Conservation (phyloP, 2,888 invertebrate genomes). For the Strigamia crassipes region DNA sequence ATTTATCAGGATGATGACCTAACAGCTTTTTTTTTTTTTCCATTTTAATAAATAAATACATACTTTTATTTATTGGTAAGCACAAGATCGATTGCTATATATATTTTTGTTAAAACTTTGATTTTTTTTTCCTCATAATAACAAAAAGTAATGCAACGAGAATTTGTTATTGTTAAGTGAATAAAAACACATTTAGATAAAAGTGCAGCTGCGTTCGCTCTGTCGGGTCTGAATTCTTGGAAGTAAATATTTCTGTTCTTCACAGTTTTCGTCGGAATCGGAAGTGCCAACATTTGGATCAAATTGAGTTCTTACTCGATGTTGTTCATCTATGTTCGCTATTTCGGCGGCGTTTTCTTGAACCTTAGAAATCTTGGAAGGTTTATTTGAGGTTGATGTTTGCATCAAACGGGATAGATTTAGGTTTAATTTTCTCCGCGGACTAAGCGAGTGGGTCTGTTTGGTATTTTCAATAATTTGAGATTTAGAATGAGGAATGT, state of each 20-base stretch:
- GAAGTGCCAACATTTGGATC: not conserved
- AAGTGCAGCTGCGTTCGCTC: conserved; percentile 22
- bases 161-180: not conserved
- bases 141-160: not conserved
- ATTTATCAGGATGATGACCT: not conserved
- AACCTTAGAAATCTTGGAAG: not conserved
- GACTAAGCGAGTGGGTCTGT: not conserved
- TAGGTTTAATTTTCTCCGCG: conserved; percentile 22
- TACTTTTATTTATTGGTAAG: no score
- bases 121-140: not conserved
- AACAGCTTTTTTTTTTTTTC: not conserved
- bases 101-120: no score
- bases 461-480: not conserved
- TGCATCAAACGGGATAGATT: conserved; percentile 19
- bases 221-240: conserved; percentile 4
- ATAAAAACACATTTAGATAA: not conserved
- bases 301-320: not conserved
- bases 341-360: not conserved
- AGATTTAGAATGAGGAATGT: not conserved
- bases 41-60: no score
- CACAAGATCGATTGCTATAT: no score
- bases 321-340: not conserved
- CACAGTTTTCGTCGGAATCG: conserved; percentile 4
- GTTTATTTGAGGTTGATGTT: not conserved
- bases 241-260: not conserved